phyloP scores from a whole-genome alignment of 2,888 invertebrate species.

The Mesorhabditis spiculigera region DNA sequence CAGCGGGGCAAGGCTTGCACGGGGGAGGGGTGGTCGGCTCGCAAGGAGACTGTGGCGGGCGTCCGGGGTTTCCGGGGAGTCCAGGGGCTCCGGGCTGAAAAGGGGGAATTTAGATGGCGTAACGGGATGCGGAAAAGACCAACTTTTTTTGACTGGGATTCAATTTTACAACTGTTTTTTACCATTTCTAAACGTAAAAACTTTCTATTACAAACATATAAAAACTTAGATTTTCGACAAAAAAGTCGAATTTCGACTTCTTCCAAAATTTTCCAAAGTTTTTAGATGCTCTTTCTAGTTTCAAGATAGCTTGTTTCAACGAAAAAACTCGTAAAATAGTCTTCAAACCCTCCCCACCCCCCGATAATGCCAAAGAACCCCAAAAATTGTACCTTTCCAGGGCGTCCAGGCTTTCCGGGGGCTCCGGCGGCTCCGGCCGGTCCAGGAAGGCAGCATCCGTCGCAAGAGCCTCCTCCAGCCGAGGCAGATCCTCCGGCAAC shows the following conservation, averaged over 20 bases:
- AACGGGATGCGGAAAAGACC: background rate
- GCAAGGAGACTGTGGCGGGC: constrained; percentile 23
- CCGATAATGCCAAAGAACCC: too few species aligned
- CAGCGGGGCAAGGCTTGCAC: constrained; percentile 23
- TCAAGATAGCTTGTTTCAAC: too few species aligned
- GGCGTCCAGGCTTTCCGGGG: constrained; percentile 6
- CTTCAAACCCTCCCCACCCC: too few species aligned
- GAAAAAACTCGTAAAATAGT: too few species aligned
- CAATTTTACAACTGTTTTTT: too few species aligned
- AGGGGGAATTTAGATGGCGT: background rate
- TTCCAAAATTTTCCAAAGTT: too few species aligned
- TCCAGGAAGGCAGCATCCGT: constrained; percentile 6
- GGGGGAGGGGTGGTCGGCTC: constrained; percentile 30
- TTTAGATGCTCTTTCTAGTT: too few species aligned
- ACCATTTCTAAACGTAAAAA: too few species aligned
- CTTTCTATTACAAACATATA: too few species aligned
- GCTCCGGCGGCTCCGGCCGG: background rate
- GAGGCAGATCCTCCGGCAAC: background rate
- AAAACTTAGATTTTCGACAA: too few species aligned
- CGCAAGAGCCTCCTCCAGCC: background rate
- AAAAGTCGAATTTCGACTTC: too few species aligned
- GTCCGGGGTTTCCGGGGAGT: constrained; percentile 27
- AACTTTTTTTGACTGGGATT: too few species aligned
- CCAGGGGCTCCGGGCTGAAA: constrained; percentile 27
- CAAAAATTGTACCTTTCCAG: background rate